Conservation (phyloP, 2,797 vertebrate genomes). For the Paratrypauchen microcephalus region DNA sequence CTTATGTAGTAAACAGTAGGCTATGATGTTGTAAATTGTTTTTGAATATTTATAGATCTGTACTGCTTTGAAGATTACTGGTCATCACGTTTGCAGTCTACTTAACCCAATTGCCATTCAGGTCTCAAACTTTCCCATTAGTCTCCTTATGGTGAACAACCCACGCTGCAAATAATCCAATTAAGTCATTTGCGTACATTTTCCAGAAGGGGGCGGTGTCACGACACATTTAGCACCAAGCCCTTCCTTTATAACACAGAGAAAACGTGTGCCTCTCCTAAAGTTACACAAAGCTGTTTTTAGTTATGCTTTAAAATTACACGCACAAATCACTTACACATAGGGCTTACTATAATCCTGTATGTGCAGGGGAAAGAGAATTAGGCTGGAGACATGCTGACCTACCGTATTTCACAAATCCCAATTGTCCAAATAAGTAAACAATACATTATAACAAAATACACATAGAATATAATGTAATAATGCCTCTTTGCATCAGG, state of each 20-base stretch:
- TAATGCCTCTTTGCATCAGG: no score
- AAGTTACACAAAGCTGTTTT: background rate
- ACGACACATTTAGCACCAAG: constrained; percentile 49
- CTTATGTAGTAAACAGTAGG: background rate
- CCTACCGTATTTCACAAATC: background rate
- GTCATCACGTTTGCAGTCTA: background rate
- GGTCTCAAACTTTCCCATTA: constrained; percentile 7
- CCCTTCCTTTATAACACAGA: constrained; percentile 14
- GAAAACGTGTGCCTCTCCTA: background rate
- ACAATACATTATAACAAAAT: background rate
- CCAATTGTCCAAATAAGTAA: background rate
- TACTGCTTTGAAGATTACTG: background rate
- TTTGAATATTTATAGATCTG: background rate
- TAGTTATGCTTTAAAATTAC: background rate
- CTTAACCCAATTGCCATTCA: background rate
- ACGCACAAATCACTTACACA: background rate
- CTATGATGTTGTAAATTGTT: background rate
- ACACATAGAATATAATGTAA: no score
- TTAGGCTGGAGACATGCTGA: no score
- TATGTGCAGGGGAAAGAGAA: no score
- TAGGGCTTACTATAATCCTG: no score
- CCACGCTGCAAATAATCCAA: constrained; percentile 49
- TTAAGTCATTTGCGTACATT: constrained; percentile 54
- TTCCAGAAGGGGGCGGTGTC: constrained; percentile 76
- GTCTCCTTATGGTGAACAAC: background rate